These are phyloP conservation scores for Poecilobothrus nobilitatus DNA, from an alignment of 2,888 invertebrate genomes.

Conservation along the genomic window DNA sequence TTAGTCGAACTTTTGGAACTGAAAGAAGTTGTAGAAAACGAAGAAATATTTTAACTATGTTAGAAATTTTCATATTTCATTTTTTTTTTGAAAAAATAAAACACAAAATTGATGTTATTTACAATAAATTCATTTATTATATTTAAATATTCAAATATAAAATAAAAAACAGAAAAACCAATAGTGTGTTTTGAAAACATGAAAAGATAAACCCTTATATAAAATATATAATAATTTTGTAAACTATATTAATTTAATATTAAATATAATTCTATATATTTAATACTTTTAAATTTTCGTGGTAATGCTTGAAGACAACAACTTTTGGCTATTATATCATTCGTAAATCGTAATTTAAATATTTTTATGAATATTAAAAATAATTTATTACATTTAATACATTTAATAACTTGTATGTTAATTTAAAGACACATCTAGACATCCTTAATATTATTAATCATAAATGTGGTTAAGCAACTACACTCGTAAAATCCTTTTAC, in stretches of 20 bases:
- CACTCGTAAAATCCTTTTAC: no score
- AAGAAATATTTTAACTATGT: constrained; percentile 53
- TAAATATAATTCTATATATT: not conserved
- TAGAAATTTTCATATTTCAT: not conserved
- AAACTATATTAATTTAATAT: not conserved
- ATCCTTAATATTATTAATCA: no score
- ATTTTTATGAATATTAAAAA: not conserved
- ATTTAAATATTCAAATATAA: not conserved
- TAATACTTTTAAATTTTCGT: not conserved
- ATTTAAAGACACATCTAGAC: no score
- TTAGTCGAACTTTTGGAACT: constrained; percentile 81
- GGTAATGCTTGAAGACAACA: not conserved
- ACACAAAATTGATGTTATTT: not conserved
- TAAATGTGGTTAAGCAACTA: no score
- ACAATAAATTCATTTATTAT: not conserved
- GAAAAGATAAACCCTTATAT: not conserved
- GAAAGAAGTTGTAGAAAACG: constrained; percentile 84
- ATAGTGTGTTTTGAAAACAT: not conserved
- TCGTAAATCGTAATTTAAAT: not conserved
- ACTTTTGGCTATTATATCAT: not conserved
- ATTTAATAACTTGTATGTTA: not conserved
- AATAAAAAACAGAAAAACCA: not conserved
- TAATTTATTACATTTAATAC: not conserved
- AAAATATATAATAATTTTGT: not conserved
- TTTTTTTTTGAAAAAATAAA: not conserved